Evolutionary conservation across 2,888 invertebrate species (phyloP).

Genomic region (Parapristionchus giblindavisi): DNA sequence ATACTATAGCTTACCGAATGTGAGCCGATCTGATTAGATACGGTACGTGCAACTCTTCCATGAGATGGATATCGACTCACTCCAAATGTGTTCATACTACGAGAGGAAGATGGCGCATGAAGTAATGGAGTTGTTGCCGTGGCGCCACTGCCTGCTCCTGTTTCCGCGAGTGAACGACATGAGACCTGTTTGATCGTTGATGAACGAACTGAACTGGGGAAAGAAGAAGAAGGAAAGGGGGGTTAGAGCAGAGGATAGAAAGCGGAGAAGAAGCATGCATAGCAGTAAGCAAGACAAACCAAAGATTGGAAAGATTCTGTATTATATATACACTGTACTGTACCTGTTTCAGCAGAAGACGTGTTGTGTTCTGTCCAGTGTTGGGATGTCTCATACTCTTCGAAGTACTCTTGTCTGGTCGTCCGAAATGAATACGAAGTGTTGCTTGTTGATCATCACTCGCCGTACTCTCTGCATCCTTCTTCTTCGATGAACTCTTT

Average conservation of each 20-base stretch:
- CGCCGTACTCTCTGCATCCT: conserved; percentile 55
- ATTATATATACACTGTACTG: too few species aligned
- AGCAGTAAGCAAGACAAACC: too few species aligned
- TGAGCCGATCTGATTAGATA: conserved; percentile 12
- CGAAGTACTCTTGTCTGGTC: conserved; percentile 30
- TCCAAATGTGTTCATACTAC: conserved; percentile 38
- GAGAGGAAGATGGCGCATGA: conserved; percentile 17
- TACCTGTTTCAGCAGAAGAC: conserved; percentile 57
- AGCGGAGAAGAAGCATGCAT: too few species aligned
- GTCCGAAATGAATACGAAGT: conserved; percentile 65
- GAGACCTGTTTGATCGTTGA: conserved; percentile 18
- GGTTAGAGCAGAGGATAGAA: too few species aligned
- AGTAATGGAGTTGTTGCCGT: conserved; percentile 31
- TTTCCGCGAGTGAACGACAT: conserved; percentile 14
- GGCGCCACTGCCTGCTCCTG: not conserved
- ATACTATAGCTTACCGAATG: not conserved
- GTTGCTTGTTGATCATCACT: conserved; percentile 59
- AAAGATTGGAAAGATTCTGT: too few species aligned
- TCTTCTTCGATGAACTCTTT: conserved; percentile 5
- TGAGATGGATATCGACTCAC: conserved; percentile 1
- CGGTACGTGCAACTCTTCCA: not conserved
- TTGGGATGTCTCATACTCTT: not conserved
- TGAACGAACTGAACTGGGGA: not conserved
- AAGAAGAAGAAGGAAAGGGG: not conserved
- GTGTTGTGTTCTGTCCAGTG: conserved; percentile 45